Conservation (phyloP, 2,113 vertebrate genomes). For the Ammodytes dubius region DNA sequence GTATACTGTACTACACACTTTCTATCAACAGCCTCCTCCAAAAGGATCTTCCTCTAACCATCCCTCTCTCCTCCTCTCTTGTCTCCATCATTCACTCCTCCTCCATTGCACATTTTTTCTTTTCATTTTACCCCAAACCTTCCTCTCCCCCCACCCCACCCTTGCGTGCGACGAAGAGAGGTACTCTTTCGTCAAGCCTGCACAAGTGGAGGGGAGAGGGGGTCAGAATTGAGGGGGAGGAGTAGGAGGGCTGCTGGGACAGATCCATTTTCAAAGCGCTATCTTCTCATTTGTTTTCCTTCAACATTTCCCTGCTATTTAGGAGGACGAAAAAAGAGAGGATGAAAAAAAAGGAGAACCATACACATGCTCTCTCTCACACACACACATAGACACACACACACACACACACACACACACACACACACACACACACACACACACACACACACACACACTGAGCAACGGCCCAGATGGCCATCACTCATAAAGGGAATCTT, state of each 20-base stretch:
- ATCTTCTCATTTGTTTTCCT: slow-evolving; percentile 83
- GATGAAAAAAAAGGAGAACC: slow-evolving; percentile 26
- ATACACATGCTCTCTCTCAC: slow-evolving; percentile 6
- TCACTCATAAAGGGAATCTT: slow-evolving; percentile 77
- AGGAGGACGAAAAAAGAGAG: slow-evolving; percentile 27
- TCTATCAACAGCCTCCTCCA: slow-evolving; percentile 24
- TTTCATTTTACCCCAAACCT: slow-evolving; percentile 37
- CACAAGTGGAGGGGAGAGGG: slow-evolving; percentile 69
- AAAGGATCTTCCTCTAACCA: slow-evolving; percentile 38
- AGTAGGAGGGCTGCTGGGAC: slow-evolving; percentile 51
- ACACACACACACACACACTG: slow-evolving; percentile 19
- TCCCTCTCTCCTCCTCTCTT: slow-evolving; percentile 36
- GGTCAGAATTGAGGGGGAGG: slow-evolving; percentile 37
- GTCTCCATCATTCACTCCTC: slow-evolving; percentile 42
- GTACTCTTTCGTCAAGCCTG: slow-evolving; percentile 80
- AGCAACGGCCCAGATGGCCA: slow-evolving; percentile 69
- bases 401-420: too few species aligned
- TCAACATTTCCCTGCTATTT: slow-evolving; percentile 75
- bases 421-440: too few species aligned
- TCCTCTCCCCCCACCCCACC: background rate
- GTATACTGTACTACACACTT: background rate
- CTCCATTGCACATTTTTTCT: slow-evolving; percentile 33
- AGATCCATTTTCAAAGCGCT: slow-evolving; percentile 83
- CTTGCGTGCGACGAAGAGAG: slow-evolving; percentile 77
- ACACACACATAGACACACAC: too few species aligned